Percentiles rank a stretch among this genome's conserved stretches.
phyloP scores from a whole-genome alignment of 2,888 invertebrate genomes.

The Pogonocherus hispidulus region DNA sequence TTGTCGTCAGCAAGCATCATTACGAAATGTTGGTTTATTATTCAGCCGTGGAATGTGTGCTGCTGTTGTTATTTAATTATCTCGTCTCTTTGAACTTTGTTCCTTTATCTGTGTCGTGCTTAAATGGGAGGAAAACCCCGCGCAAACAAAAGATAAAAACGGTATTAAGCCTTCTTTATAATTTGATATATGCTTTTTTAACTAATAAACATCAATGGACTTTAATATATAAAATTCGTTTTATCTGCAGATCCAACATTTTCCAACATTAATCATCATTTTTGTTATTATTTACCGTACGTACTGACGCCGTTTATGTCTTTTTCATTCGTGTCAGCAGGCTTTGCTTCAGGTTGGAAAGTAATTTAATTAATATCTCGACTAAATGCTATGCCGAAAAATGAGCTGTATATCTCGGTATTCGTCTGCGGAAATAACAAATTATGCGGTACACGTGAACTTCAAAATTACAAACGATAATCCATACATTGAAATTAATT shows the following conservation, averaged over 20 bases:
- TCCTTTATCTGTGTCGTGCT: constrained; percentile 26
- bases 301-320: neutral
- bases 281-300: neutral
- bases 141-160: constrained; percentile 19
- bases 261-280: constrained; percentile 10
- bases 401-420: neutral
- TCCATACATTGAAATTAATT: too few species aligned
- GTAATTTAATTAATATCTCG: neutral
- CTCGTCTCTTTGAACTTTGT: constrained; percentile 30
- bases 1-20: neutral
- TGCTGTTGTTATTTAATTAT: constrained; percentile 32
- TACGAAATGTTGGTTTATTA: constrained; percentile 16
- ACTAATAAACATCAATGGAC: constrained; percentile 13
- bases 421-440: too few species aligned
- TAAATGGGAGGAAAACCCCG: constrained; percentile 12
- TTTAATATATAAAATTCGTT: constrained; percentile 3
- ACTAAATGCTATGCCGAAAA: neutral
- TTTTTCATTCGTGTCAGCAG: neutral
- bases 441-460: neutral
- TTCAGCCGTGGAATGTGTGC: constrained; percentile 21
- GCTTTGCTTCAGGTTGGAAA: neutral
- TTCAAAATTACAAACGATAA: neutral
- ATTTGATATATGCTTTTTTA: constrained; percentile 23
- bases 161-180: neutral
- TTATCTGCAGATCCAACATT: neutral